Percentiles rank a stretch among this genome's conserved stretches.
phyloP scores from a whole-genome alignment of 2,797 vertebrate species.

The Sebastes kiyomatsui region DNA sequence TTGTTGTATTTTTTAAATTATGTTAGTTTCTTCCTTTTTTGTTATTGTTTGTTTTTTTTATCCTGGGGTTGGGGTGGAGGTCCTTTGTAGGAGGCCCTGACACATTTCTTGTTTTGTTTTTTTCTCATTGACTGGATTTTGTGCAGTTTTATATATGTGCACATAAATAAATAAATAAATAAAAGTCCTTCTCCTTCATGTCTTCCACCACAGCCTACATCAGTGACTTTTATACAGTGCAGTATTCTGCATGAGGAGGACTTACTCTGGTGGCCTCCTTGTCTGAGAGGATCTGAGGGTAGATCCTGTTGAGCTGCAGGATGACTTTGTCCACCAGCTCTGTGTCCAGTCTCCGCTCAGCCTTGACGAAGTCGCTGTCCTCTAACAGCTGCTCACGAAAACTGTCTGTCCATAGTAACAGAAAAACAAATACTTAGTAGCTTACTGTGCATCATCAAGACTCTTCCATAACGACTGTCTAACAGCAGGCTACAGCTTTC shows the following conservation, averaged over 20 bases:
- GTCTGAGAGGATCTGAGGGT: conserved; percentile 96
- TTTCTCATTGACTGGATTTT: too few species aligned
- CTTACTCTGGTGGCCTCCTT: conserved; percentile 93
- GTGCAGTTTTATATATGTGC: too few species aligned
- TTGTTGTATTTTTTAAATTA: too few species aligned
- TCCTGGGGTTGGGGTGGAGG: too few species aligned
- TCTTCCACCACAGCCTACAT: background rate
- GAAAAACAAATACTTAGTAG: background rate
- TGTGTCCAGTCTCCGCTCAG: conserved; percentile 86
- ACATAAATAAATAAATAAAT: too few species aligned
- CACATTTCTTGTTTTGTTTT: too few species aligned
- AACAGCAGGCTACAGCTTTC: fast-evolving
- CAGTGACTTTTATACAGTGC: background rate
- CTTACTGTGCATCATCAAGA: background rate
- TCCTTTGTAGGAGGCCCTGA: too few species aligned
- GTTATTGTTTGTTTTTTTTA: too few species aligned
- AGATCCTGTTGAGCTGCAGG: conserved; percentile 96
- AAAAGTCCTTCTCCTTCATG: too few species aligned
- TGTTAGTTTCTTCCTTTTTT: too few species aligned
- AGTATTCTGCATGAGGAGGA: background rate
- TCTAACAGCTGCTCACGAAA: conserved; percentile 89
- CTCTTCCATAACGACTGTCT: background rate
- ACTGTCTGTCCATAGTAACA: conserved; percentile 66
- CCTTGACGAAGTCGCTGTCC: conserved; percentile 87
- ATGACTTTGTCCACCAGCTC: conserved; percentile 93